phyloP scores from a whole-genome alignment of 2,888 invertebrate species.

The Sinodicranocentrus sp. region DNA sequence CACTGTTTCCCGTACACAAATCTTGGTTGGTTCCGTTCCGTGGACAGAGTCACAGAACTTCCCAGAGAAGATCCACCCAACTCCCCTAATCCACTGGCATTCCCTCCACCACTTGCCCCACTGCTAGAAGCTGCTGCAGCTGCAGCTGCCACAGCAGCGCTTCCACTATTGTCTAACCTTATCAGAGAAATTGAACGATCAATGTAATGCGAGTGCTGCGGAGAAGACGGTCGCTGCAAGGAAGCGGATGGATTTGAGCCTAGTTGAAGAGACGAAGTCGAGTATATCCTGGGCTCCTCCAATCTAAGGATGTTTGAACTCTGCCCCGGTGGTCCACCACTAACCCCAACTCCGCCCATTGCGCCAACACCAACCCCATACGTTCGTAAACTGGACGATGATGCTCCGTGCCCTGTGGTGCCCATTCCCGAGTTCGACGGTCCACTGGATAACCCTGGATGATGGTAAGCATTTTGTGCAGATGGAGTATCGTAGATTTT shows the following conservation, averaged over 20 bases:
- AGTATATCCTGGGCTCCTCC: constrained; percentile 76
- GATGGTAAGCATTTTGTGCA: constrained; percentile 62
- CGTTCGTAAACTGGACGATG: constrained; percentile 66
- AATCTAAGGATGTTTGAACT: constrained; percentile 73
- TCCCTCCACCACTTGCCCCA: constrained; percentile 58
- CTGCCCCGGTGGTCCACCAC: constrained; percentile 64
- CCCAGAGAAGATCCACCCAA: constrained; percentile 59
- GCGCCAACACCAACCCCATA: constrained; percentile 70
- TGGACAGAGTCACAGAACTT: constrained; percentile 72
- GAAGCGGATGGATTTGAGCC: constrained; percentile 70
- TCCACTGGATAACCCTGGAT: constrained; percentile 52
- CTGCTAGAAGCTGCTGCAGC: constrained; percentile 47
- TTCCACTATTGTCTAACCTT: constrained; percentile 74
- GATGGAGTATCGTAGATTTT: constrained; percentile 73
- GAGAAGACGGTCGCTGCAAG: constrained; percentile 74
- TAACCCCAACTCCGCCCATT: constrained; percentile 58
- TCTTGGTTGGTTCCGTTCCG: constrained; percentile 71
- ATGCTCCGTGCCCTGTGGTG: constrained; percentile 54
- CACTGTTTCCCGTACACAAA: constrained; percentile 63
- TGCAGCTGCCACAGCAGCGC: constrained; percentile 49
- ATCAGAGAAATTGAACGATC: constrained; percentile 76
- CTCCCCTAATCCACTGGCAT: constrained; percentile 37
- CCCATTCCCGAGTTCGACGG: constrained; percentile 36
- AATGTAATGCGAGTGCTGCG: constrained; percentile 74
- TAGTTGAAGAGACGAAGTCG: constrained; percentile 75